These are phyloP conservation scores for Sylvilagus bachmani DNA, from an alignment of 2,113 vertebrate genomes.

Conservation along the genomic window DNA sequence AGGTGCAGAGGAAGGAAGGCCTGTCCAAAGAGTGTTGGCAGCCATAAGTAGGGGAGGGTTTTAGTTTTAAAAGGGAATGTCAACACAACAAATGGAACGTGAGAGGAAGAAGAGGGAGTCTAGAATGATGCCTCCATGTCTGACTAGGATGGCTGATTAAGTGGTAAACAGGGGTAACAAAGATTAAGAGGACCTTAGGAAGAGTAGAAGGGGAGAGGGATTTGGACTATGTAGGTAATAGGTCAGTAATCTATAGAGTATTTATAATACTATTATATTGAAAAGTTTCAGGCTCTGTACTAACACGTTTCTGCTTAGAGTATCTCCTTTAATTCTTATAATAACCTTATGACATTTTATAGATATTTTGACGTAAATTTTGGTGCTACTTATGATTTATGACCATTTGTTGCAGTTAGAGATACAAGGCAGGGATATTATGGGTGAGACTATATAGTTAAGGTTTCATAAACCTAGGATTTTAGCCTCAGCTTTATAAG, in stretches of 20 bases:
- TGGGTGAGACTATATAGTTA: not conserved
- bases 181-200: not conserved
- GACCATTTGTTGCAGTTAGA: not conserved
- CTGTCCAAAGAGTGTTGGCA: not conserved
- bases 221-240: not conserved
- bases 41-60: not conserved
- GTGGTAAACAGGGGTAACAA: not conserved
- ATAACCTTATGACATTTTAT: not conserved
- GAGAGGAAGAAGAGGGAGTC: not conserved
- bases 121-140: not conserved
- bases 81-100: not conserved
- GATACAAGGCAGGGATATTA: not conserved
- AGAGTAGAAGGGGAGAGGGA: not conserved
- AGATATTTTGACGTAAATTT: not conserved
- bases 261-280: not conserved
- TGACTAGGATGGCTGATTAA: not conserved
- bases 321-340: slow-evolving; percentile 13
- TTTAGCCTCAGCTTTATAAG: not conserved
- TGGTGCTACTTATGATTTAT: not conserved
- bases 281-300: not conserved
- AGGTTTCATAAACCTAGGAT: not conserved
- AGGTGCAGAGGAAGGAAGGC: not conserved
- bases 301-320: not conserved
- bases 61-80: not conserved
- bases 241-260: not conserved